Conservation (phyloP, 2,797 vertebrate genomes). For the Squalus acanthias region DNA sequence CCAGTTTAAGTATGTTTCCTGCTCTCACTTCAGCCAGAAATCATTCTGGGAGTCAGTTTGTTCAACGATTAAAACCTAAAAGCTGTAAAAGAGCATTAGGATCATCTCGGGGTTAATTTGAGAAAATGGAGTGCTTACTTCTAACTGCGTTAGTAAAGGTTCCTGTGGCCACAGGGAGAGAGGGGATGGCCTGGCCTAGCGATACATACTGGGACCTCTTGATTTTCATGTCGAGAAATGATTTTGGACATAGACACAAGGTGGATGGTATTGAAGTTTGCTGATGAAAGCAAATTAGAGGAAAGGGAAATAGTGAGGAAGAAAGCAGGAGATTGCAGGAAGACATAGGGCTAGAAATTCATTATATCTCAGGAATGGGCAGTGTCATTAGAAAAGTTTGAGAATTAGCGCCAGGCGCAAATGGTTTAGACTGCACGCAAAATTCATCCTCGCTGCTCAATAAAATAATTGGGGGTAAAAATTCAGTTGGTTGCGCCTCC, state of each 20-base stretch:
- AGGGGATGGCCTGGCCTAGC: too few species aligned
- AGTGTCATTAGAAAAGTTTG: too few species aligned
- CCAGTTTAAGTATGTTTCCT: slow-evolving; percentile 81
- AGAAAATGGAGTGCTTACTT: background rate
- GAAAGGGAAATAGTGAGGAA: background rate
- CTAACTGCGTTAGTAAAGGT: background rate
- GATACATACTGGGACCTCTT: too few species aligned
- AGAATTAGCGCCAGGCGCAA: too few species aligned
- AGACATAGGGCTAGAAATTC: too few species aligned
- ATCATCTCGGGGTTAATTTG: background rate
- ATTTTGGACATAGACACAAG: background rate
- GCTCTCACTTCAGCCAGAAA: background rate
- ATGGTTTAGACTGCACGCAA: too few species aligned
- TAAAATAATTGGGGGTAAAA: too few species aligned
- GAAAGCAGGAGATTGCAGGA: background rate
- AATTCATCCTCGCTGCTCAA: too few species aligned
- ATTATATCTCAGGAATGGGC: too few species aligned
- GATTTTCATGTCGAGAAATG: background rate
- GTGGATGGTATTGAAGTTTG: background rate
- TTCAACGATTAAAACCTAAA: background rate
- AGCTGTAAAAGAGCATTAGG: too few species aligned
- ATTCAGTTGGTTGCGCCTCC: too few species aligned
- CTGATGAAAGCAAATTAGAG: background rate
- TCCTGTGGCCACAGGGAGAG: background rate
- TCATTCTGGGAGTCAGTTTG: background rate